Evolutionary conservation across 1,140 invertebrate genomes (phyloP), one percentile per base, ranked within the genome.

Genomic region (Schmidtea mediterranea): DNA sequence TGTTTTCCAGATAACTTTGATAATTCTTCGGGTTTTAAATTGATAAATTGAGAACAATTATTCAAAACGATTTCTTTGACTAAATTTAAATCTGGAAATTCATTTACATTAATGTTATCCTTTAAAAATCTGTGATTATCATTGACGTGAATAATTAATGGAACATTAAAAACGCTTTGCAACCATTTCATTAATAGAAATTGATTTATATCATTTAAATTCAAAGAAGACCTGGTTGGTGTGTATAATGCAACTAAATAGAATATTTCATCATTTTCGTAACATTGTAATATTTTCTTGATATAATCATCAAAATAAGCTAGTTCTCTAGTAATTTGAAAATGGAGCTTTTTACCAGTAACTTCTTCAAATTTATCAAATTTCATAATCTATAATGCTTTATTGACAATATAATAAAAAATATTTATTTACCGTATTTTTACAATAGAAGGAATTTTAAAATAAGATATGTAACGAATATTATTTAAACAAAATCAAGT

Each of bases 121-220:
- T 90, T 98, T 56, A 95, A 72, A 26, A 77, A 82, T 62, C 98
- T 97, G 63, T 98, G 92, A 68, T 98, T 92, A 62, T 98, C 92
- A 0, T 90, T 97, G 52, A 98, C 64, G 62, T 98, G 86, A 55
- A 94, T 82, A 0, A 95, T 76, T 16, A 98, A 63, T 24, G 90
- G 90, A 40, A 97, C 84, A 69, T 97, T 73, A 63, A 98, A 97
- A 0, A 80, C 77, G 56, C 97, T 89, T 70, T 98, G 90, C 1
- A 97, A 65, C 83, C 84, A 97, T 77, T 86, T 87, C 8, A 81
- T 82, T 63, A 97, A 81, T 55, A 92, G 76, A 60, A 98, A 98
- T 32, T 92, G 89, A 56, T 98, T 79, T 53, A 98, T 71, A 70
- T 98, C 92, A 0, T 92, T 92, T 16, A 97, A 63, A 68, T 98